These are phyloP conservation scores for Balanococcus diminutus DNA, from an alignment of 2,888 invertebrate species.

Conservation along the genomic window DNA sequence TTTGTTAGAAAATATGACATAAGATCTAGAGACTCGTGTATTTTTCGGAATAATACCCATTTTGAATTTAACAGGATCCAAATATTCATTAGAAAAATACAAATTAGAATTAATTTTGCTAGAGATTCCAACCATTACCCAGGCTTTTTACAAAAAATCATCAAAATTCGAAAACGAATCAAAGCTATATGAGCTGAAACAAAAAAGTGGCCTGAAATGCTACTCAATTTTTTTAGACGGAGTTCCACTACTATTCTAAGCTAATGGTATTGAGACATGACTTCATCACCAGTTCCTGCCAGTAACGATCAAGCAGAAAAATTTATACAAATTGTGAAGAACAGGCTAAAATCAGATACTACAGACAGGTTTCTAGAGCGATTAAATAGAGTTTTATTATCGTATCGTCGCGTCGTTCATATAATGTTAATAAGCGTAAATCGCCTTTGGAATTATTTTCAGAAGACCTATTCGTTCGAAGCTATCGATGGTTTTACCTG, in stretches of 20 bases:
- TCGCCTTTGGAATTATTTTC: not conserved
- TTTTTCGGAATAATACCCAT: too few relatives aligned
- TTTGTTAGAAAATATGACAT: too few relatives aligned
- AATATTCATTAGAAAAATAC: too few relatives aligned
- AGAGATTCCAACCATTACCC: too few relatives aligned
- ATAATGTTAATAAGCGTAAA: not conserved
- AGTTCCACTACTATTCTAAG: not conserved
- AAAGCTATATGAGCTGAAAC: too few relatives aligned
- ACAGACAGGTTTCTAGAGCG: not conserved
- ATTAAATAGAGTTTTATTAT: not conserved
- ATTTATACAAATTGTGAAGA: not conserved
- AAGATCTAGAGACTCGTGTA: too few relatives aligned
- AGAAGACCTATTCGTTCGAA: not conserved
- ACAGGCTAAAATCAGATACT: not conserved
- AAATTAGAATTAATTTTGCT: too few relatives aligned
- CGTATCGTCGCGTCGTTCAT: not conserved
- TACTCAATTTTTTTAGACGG: too few relatives aligned
- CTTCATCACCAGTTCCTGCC: not conserved
- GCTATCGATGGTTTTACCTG: not conserved
- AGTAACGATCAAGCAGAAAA: not conserved
- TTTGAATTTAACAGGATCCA: too few relatives aligned
- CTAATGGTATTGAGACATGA: not conserved
- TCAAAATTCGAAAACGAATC: too few relatives aligned
- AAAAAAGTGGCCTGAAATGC: too few relatives aligned
- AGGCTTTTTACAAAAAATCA: too few relatives aligned